Evolutionary conservation across 2,113 vertebrate species (phyloP).

Genomic region (Callionymus lyra): DNA sequence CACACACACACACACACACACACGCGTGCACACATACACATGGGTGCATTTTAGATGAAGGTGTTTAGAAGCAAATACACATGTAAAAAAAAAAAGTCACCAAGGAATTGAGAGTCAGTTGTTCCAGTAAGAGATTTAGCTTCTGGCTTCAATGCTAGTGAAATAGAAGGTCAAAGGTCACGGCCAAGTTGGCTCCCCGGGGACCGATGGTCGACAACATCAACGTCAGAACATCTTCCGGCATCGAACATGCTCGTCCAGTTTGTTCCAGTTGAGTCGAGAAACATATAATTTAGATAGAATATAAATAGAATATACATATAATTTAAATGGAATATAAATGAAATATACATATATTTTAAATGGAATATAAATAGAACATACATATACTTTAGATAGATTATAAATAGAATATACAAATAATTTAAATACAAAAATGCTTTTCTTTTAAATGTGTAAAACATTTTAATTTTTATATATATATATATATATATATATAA

Average conservation of each 20-base stretch:
- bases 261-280: slow-evolving; percentile 26
- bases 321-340: too few relatives aligned
- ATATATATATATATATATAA: too few relatives aligned
- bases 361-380: too few relatives aligned
- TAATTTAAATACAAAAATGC: too few relatives aligned
- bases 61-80: slow-evolving; percentile 2
- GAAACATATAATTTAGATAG: slow-evolving; percentile 36
- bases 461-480: too few relatives aligned
- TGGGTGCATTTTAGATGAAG: slow-evolving; percentile 7
- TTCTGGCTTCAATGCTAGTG: slow-evolving; percentile 8
- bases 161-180: slow-evolving; percentile 40
- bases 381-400: too few relatives aligned
- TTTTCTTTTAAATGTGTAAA: too few relatives aligned
- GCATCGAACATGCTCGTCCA: slow-evolving; percentile 22
- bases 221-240: slow-evolving; percentile 31
- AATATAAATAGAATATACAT: too few relatives aligned
- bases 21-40: slow-evolving; percentile 7
- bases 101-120: not conserved
- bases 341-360: too few relatives aligned
- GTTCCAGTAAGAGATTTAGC: slow-evolving; percentile 9
- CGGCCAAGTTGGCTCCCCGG: slow-evolving; percentile 17
- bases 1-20: slow-evolving; percentile 6
- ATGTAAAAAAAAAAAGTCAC: slow-evolving; percentile 1
- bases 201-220: slow-evolving; percentile 20
- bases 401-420: too few relatives aligned